Evolutionary conservation across 2,797 vertebrate species (phyloP), one percentile per base, ranked within the genome.

Genomic region (Myotis findleyi): DNA sequence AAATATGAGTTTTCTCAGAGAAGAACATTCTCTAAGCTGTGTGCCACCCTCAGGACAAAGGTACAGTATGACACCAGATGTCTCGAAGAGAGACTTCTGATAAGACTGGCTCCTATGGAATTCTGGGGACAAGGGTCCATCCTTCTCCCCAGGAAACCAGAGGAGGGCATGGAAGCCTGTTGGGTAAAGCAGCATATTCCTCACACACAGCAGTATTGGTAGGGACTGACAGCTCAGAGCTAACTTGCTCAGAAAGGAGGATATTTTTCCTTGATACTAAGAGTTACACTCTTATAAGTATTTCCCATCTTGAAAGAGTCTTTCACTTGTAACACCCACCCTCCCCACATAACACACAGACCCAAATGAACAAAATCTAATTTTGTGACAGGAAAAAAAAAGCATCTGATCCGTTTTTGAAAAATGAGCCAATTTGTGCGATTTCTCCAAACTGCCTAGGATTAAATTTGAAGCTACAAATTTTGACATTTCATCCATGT

Each of bases 311-410:
- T 94, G 59, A 71, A 92, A n/a, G 76, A 75, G 53, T 75, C n/a
- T 44, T 89, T 90, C 20, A 41, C 51, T 96, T 62, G 76, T 55
- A 93, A 87, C 64, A 87, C 47, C 84, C 23, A 89, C 83, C n/a
- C 25, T 51, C 69, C 33, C 49, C 51, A 57, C n/a, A 80, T 69
- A 84, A 85, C 36, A 47, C 36, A 84, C 13, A 91, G 76, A 71
- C 69, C 33, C 81, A 95, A 97, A 75, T 93, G 96, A 96, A 92
- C 76, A 95, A 89, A 91, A 82, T 86, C 73, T 96, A 93, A 85
- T 83, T 91, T 87, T 91, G 59, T 77, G 55, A 33, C 16, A 66
- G 66, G 83, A 77, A 59, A 27, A 73, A 49, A 47, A 80, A 96
- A 95, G 21, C 87, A 88, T 76, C n/a, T 77, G 77, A 89, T 97